Evolutionary conservation across 2,888 invertebrate genomes (phyloP).

Genomic region (Ectobius pallidus): DNA sequence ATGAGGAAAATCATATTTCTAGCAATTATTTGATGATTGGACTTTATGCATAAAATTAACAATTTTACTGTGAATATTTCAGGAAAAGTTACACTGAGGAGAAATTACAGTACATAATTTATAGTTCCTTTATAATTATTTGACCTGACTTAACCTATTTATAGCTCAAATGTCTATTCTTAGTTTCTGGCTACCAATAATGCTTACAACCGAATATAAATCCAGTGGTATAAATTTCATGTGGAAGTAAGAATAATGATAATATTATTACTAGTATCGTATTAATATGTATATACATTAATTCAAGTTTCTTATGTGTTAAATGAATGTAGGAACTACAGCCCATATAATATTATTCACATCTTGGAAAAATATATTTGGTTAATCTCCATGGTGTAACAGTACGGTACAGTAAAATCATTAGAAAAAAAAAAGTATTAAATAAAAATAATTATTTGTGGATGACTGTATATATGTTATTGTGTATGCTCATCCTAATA

Average conservation of each 20-base stretch:
- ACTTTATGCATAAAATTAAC: too few relatives aligned
- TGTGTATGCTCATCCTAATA: constrained; percentile 34
- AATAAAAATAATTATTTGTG: constrained; percentile 37
- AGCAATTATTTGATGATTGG: too few relatives aligned
- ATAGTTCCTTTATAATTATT: background rate
- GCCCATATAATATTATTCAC: constrained; percentile 22
- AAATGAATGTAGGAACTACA: constrained; percentile 24
- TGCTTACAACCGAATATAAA: background rate
- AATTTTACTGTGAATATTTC: too few relatives aligned
- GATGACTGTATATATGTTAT: constrained; percentile 37
- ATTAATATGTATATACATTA: too few relatives aligned
- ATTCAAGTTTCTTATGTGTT: constrained; percentile 27
- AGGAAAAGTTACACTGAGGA: too few relatives aligned
- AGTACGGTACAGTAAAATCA: constrained; percentile 3
- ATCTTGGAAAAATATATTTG: constrained; percentile 28
- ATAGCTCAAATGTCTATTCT: background rate
- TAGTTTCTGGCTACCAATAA: constrained; percentile 3
- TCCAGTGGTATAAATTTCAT: background rate
- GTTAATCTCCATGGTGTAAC: background rate
- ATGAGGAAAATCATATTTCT: too few relatives aligned
- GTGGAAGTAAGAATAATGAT: too few relatives aligned
- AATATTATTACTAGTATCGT: too few relatives aligned
- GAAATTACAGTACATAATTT: too few relatives aligned
- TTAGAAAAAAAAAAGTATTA: constrained; percentile 34
- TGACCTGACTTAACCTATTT: too few relatives aligned